phyloP scores from a whole-genome alignment of 37 sponge, comb jelly and placozoan genomes.

The Chondrilla cf. caribensis region DNA sequence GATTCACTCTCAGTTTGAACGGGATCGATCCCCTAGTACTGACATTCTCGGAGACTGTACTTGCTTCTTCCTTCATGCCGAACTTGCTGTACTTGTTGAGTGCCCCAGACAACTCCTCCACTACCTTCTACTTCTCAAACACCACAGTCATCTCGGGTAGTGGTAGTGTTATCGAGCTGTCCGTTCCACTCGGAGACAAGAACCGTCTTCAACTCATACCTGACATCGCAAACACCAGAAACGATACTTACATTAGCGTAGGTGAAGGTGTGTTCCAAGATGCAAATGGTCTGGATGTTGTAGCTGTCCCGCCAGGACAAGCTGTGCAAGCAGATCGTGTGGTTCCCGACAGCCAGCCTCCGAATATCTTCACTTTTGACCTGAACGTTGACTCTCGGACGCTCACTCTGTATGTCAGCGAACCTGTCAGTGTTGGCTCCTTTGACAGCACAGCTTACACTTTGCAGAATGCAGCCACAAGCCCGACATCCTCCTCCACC shows the following conservation, averaged over 20 bases:
- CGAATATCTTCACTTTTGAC: conserved; percentile 38
- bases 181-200: conserved; percentile 59
- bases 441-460: conserved; percentile 45
- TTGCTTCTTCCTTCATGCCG: conserved; percentile 25
- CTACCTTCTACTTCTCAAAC: conserved; percentile 25
- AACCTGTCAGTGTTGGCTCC: conserved; percentile 54
- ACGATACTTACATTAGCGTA: conserved; percentile 79
- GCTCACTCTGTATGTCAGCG: conserved; percentile 55
- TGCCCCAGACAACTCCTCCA: conserved; percentile 34
- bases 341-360: conserved; percentile 69
- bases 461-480: conserved; percentile 49
- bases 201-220: conserved; percentile 51
- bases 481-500: conserved; percentile 51
- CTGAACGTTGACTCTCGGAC: conserved; percentile 67
- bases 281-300: conserved; percentile 42
- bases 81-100: conserved; percentile 52
- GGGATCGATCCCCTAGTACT: conserved; percentile 66
- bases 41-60: conserved; percentile 87
- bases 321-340: conserved; percentile 67
- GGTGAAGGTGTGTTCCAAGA: conserved; percentile 56
- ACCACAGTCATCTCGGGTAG: conserved; percentile 51
- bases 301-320: conserved; percentile 35
- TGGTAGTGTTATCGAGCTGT: conserved; percentile 52
- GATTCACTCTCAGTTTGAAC: conserved; percentile 71
- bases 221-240: conserved; percentile 58